Base-by-base conservation (phyloP, 1,140 invertebrate species). In the Apis florea region DNA sequence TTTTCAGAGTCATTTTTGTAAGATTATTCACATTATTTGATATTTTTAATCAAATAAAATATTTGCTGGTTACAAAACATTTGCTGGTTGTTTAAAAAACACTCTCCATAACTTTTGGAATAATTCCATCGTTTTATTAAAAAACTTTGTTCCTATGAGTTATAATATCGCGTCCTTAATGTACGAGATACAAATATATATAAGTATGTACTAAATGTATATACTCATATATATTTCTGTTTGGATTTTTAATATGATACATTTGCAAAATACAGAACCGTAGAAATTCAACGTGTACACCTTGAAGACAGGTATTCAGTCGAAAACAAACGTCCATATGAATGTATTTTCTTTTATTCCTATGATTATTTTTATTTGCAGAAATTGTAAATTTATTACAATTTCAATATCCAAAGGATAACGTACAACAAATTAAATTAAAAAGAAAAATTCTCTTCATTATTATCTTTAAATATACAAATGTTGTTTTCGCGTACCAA, bases 71-170 rank as follows among this genome's bases (percentile, higher is more conserved):
- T 81, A 63, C 64, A 21, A 64, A 51, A 31, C 31, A 31, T 26
- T 76, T 17, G 31, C 2, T 31, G 31, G 31, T 0, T 70, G 66
- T 49, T 21, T 59, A 13, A n/a, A 12, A 24, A 71, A n/a, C 1
- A 64, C 19, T 63, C 26, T 9, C 2, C 3, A 21, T 75, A 83
- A n/a, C 51, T 79, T 77, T 63, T 78, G 78, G 83, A 86, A 86
- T 88, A 79, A 88, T 72, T 59, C 86, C 72, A 79, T 73, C 68
- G 66, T 90, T 91, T 92, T 90, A 90, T 91, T 91, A 87, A 56
- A 90, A 91, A 91, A 85, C 75, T 77, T 85, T 79, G 72, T 85
- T 80, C 64, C 85, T 85, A 90, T 85, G 88, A 89, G 89, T 82
- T 74, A 58, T 85, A 79, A 73, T 89, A 84, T 79, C 64, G 83